Evolutionary conservation across 2,113 vertebrate genomes (phyloP).

Genomic region (Sceloporus tristichus): DNA sequence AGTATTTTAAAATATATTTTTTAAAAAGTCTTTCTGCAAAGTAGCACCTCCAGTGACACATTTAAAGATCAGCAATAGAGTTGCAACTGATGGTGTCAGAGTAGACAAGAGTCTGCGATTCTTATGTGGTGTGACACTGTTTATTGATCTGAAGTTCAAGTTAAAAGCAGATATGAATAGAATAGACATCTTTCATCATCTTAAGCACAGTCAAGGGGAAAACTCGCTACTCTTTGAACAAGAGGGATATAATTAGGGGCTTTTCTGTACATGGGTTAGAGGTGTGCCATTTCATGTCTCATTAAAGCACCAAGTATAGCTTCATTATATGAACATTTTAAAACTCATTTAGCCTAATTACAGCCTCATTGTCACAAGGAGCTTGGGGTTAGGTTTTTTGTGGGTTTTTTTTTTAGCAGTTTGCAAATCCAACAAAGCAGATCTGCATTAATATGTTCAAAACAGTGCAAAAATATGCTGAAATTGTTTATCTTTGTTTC

Average conservation of each 20-base stretch:
- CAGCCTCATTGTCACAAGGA: neutral
- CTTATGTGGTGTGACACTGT: slow-evolving; percentile 55
- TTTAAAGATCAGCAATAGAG: slow-evolving; percentile 39
- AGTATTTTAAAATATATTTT: neutral
- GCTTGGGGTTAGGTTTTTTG: too few species aligned
- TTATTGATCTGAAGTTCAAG: slow-evolving; percentile 66
- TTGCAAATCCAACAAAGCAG: neutral
- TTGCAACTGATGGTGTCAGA: slow-evolving; percentile 19
- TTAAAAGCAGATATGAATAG: slow-evolving; percentile 47
- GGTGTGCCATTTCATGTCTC: slow-evolving; percentile 22
- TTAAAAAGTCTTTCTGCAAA: neutral
- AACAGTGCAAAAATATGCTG: neutral
- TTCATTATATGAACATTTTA: slow-evolving; percentile 25
- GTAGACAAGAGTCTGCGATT: neutral
- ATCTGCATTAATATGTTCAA: neutral
- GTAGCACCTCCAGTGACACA: neutral
- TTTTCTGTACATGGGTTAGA: slow-evolving; percentile 52
- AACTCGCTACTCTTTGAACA: slow-evolving; percentile 60
- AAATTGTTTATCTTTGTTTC: neutral
- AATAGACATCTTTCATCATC: slow-evolving; percentile 49
- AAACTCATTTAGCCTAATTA: slow-evolving; percentile 18
- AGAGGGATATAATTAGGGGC: slow-evolving; percentile 57
- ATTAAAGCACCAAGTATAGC: neutral
- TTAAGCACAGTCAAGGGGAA: slow-evolving; percentile 50
- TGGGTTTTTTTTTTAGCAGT: neutral